Evolutionary conservation across 2,888 invertebrate genomes (phyloP), one percentile per base, ranked within the genome.

Genomic region (Acronicta psi): DNA sequence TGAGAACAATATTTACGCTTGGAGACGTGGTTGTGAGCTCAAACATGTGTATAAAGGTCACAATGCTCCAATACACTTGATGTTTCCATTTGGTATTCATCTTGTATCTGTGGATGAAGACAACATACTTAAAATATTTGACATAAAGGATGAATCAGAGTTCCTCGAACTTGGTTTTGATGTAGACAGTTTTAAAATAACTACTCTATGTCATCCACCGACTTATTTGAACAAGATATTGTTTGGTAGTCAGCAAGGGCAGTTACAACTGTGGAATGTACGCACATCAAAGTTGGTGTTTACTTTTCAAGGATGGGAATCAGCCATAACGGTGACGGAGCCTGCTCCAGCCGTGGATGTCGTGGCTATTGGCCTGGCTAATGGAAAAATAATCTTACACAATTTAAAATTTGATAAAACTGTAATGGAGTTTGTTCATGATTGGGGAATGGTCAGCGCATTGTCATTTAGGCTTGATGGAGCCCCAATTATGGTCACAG

Each of bases 151-250:
- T 0, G 97, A 97, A 89, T 95, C 96, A 59, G 85, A 96, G 37
- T 95, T 96, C 71, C 84, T 96, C 23, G 97, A 97, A 79, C 87
- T 97, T 1, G 95, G 94, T 8, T 97, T 98, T 79, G 94, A 95
- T 55, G 93, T 94, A 13, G 88, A 94, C 0, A 90, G 92, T n/a
- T 99, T 99, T 83, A 94, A 96, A 77, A 96, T 99, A 29, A 96
- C 97, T 0, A 94, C 97, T 0, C 69, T 99, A n/a, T 94, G 97
- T 56, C 99, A 99, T 94, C 99, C 99, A 0, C 96, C 96, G 20
- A 98, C 99, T 0, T 99, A 99, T 86, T 89, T 99, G 14, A 99
- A 99, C 85, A 99, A 99, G 86, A 95, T 99, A 60, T 86, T 99
- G 25, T 90, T 99, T 38, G 99, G 97, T 0, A 98, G 98, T 73